Base-by-base conservation (phyloP, 2,888 invertebrate genomes). In the Tinea semifulvella region DNA sequence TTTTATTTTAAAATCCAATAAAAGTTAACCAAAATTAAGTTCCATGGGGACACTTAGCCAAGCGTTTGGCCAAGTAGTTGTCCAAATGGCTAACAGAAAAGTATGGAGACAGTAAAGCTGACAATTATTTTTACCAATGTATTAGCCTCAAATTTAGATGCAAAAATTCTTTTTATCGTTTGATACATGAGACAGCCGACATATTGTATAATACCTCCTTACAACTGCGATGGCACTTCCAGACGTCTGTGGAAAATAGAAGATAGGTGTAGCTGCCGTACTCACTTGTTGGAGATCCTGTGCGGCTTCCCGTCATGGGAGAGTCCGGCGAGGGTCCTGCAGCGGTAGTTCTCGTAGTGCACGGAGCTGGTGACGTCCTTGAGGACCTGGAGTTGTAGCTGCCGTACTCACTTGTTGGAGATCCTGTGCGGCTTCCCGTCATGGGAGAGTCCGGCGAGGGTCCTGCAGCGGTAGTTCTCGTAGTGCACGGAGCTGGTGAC, bases 401-500 rank as follows among this genome's bases (percentile, higher is more conserved):
- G n/a, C n/a, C n/a, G n/a, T n/a, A n/a, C n/a, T n/a, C n/a, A 90
- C 90, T 94, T 94, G 82, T 94, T 95, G 3, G 92, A 92, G 59
- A 92, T 86, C 60, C 92, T 85, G 52, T 88, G 85, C 6, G 92
- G 91, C 68, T 94, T 94, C 35, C 94, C 94, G 67, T 95, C 94
- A 49, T 90, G 88, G 5, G 93, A 92, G 47, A 95, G 84, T 13
- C 94, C 94, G 38, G 95, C 94, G 44, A 97, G 81, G 61, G 95
- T 97, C 58, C 94, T 89, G 82, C 95, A 97, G 53, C 98, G 88
- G 79, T 94, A 99, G 80, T 99, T 99, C 83, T 99, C 99, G 65
- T 99, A 99, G 72, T 99, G 98, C n/a, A 99, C 97, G 63, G 96
- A 96, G 73, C 97, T 96, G 49, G 99, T 99, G n/a, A 98, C 97